These are phyloP conservation scores for Percopsis transmontana DNA, from an alignment of 2,113 vertebrate species.

Conservation along the genomic window DNA sequence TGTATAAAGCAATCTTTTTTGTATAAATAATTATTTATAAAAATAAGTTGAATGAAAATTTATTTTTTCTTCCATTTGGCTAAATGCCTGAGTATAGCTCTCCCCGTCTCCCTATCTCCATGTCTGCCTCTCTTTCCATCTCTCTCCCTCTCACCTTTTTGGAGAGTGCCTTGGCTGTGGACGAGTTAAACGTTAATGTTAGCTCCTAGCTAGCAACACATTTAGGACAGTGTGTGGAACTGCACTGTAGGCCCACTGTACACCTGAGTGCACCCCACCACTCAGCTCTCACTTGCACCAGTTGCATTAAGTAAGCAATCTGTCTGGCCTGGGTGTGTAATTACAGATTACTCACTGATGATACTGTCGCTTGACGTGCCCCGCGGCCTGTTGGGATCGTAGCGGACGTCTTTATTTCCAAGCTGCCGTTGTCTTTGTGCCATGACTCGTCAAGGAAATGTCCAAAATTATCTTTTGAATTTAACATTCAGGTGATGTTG, in stretches of 20 bases:
- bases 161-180: background rate
- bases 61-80: background rate
- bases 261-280: too few species aligned
- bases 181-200: background rate
- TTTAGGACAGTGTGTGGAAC: background rate
- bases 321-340: constrained; percentile 61
- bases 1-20: constrained; percentile 1
- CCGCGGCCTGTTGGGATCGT: constrained; percentile 53
- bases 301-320: constrained; percentile 57
- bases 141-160: background rate
- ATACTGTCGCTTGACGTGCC: constrained; percentile 57
- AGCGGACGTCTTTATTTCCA: constrained; percentile 55
- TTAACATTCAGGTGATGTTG: constrained; percentile 29
- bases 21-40: too few species aligned
- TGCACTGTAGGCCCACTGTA: too few species aligned
- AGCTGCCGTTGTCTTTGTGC: constrained; percentile 22
- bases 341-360: constrained; percentile 68
- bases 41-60: too few species aligned
- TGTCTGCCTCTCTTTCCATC: background rate
- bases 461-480: constrained; percentile 38
- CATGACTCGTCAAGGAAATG: constrained; percentile 50
- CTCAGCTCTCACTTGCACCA: constrained; percentile 24
- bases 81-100: background rate
- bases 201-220: constrained; percentile 28
- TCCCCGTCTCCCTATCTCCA: too few species aligned